Evolutionary conservation across 2,113 vertebrate species (phyloP), one percentile per base, ranked within the genome.

Genomic region (Phaethon lepturus): DNA sequence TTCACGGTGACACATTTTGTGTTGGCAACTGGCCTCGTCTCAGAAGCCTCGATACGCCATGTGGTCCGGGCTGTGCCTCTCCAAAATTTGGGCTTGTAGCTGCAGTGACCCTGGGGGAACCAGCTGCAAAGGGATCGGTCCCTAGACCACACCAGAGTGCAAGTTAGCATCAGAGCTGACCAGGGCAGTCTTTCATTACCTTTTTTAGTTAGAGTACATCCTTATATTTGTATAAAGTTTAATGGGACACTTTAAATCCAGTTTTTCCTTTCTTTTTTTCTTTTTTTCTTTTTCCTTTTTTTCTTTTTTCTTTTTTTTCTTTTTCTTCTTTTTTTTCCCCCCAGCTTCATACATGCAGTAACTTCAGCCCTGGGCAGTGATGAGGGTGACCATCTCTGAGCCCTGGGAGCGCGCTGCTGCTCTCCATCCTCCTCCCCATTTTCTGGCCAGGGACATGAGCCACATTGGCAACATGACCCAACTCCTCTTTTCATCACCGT

Each of bases 31-130:
- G 40, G 80, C 64, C 47, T n/a, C 2, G 0, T 52, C 83, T 81
- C 23, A 0, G 74, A 31, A 55, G n/a, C 50, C 63, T 88, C 4
- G 0, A 4, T 20, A 15, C 7, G 1, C 13, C 0, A 0, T 6
- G 40, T 28, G 17, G 9, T 44, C 90, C 1, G 2, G 78, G 47
- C 59, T 78, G 11, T 29, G 47, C 72, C 58, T 31, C 73, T 47
- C 77, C 84, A 56, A 18, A 62, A 42, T 31, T 26, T 8, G 64
- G 59, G 35, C 9, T 38, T 31, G 45, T 7, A 33, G 64, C 56
- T 82, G 49, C 31, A 8, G 74, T 23, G 63, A 13, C 31, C 31
- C 60, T 23, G 44, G 26, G 29, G 62, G 15, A 62, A 10, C 17
- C 4, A 4, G 11, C 38, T 26, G 4, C n/a, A 10, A 35, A 44